phyloP scores from a whole-genome alignment of 2,888 invertebrate genomes.

The Eurytoma californica region DNA sequence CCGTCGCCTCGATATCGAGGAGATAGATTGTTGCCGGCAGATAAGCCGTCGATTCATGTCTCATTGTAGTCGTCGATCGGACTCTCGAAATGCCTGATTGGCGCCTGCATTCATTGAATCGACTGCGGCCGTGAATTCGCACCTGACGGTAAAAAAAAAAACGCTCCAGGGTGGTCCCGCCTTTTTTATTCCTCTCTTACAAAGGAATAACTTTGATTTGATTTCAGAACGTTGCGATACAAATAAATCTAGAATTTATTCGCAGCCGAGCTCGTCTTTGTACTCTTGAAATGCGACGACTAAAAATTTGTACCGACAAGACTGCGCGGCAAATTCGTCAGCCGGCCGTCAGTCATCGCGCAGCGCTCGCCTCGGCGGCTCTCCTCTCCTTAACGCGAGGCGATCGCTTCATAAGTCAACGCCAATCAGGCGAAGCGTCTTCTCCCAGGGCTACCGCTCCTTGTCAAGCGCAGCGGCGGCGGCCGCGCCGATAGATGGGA shows the following conservation, averaged over 20 bases:
- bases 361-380: background rate
- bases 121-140: constrained; percentile 21
- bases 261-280: background rate
- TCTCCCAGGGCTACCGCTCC: background rate
- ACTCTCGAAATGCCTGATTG: constrained; percentile 19
- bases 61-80: constrained; percentile 39
- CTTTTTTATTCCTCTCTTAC: too few relatives aligned
- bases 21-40: constrained; percentile 5
- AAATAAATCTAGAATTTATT: too few relatives aligned
- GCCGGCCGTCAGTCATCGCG: too few relatives aligned
- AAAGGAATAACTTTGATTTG: too few relatives aligned
- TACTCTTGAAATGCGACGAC: too few relatives aligned
- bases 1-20: too few relatives aligned
- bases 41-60: constrained; percentile 37
- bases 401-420: constrained; percentile 70
- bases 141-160: constrained; percentile 38
- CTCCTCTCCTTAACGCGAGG: constrained; percentile 57
- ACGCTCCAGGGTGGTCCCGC: constrained; percentile 34
- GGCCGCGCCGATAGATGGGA: constrained; percentile 52
- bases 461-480: constrained; percentile 48
- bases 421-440: constrained; percentile 62
- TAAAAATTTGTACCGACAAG: background rate
- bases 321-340: constrained; percentile 13
- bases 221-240: too few relatives aligned
- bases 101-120: constrained; percentile 26